phyloP scores from a whole-genome alignment of 2,113 vertebrate genomes.

The Erythrocebus patas region DNA sequence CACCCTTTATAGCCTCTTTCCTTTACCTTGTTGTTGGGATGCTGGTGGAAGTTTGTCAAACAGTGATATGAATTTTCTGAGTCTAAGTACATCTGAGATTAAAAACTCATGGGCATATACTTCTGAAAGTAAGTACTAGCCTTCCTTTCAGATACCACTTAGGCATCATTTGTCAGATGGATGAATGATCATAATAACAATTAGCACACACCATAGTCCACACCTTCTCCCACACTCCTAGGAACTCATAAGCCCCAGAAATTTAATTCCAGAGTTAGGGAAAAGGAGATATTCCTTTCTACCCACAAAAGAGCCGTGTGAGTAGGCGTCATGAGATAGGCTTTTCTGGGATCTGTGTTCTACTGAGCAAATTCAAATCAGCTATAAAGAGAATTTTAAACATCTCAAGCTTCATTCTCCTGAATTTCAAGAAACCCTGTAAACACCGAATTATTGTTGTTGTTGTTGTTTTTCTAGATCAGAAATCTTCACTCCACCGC shows the following conservation, averaged over 20 bases:
- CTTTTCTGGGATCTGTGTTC: background rate
- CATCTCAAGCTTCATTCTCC: background rate
- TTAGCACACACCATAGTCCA: rapidly evolving
- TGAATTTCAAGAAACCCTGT: background rate
- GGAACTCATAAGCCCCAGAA: background rate
- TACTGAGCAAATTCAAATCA: background rate
- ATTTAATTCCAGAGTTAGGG: background rate
- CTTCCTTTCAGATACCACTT: background rate
- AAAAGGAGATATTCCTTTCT: background rate
- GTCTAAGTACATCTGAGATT: background rate
- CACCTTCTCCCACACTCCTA: rapidly evolving
- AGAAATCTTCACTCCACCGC: background rate
- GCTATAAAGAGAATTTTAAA: background rate
- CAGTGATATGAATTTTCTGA: background rate
- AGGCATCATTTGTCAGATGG: too few species aligned
- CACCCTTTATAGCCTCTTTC: background rate
- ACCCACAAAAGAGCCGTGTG: background rate
- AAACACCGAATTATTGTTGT: background rate
- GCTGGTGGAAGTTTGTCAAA: background rate
- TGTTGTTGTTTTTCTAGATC: too few species aligned
- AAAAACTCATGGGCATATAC: background rate
- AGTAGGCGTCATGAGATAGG: background rate
- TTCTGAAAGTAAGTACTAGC: too few species aligned
- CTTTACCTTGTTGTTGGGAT: background rate
- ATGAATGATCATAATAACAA: rapidly evolving